A percentile compares a stretch with the other conserved stretches of the same genome.
phyloP scores from a whole-genome alignment of 1,140 invertebrate genomes.

The Calliopsis andreniformis region DNA sequence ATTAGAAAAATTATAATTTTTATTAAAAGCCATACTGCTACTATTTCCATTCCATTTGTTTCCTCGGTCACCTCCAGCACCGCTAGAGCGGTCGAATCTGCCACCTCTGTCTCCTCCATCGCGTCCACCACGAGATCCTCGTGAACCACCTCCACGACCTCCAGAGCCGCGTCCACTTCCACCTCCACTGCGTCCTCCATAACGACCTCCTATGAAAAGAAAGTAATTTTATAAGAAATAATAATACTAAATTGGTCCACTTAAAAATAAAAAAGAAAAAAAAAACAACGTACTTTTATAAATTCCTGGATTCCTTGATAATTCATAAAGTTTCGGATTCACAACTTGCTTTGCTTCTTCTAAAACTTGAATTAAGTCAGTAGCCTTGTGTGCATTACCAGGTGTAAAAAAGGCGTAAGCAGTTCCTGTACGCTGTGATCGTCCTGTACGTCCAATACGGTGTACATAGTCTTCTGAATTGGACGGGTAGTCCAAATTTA shows the following conservation, averaged over 20 bases:
- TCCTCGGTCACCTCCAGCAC: constrained; percentile 65
- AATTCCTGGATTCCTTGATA: constrained; percentile 77
- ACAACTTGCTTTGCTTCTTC: constrained; percentile 87
- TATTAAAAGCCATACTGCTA: constrained; percentile 56
- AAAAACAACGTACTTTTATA: constrained; percentile 71
- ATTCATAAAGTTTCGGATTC: constrained; percentile 82
- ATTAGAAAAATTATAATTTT: constrained; percentile 32
- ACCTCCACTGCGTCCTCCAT: constrained; percentile 65
- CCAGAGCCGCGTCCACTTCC: constrained; percentile 67
- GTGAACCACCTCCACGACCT: constrained; percentile 63
- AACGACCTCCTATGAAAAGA: constrained; percentile 60
- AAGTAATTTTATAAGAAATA: background rate
- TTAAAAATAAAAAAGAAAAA: background rate
- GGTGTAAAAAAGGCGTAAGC: constrained; percentile 95
- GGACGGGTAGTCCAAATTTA: constrained; percentile 96
- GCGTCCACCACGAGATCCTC: constrained; percentile 67
- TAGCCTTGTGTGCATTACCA: constrained; percentile 88
- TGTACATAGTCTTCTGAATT: constrained; percentile 96
- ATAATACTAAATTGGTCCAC: background rate
- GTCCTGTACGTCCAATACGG: constrained; percentile 93
- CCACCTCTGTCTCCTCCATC: constrained; percentile 69
- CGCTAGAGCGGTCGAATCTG: constrained; percentile 72
- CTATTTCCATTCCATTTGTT: constrained; percentile 74
- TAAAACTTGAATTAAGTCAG: constrained; percentile 86
- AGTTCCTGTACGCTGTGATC: constrained; percentile 91